Conservation (phyloP, 2,888 invertebrate species). For the Polymixis flavicincta region DNA sequence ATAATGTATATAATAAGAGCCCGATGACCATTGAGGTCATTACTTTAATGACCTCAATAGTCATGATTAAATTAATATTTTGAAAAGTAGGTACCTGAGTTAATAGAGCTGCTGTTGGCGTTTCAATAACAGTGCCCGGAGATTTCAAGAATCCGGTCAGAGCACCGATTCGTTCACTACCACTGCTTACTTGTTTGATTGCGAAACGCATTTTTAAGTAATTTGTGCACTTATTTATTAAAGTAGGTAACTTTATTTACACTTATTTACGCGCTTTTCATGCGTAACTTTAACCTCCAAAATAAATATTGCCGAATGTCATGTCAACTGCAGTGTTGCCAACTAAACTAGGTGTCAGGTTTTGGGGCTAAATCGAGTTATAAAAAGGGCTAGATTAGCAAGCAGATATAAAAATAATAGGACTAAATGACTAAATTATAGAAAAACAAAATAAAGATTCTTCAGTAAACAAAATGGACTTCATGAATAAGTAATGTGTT, state of each 20-base stretch:
- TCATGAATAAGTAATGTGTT: no score
- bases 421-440: no score
- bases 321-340: constrained; percentile 20
- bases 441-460: no score
- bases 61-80: constrained; percentile 23
- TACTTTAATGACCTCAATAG: neutral
- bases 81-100: constrained; percentile 91
- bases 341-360: no score
- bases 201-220: constrained; percentile 92
- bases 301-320: constrained; percentile 30
- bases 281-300: constrained; percentile 49
- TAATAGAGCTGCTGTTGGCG: constrained; percentile 94
- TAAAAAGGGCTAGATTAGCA: no score
- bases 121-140: constrained; percentile 91
- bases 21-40: no score
- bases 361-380: no score
- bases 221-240: constrained; percentile 3
- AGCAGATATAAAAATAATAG: no score
- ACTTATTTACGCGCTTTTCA: constrained; percentile 41
- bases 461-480: no score
- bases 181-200: constrained; percentile 90
- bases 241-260: constrained; percentile 33
- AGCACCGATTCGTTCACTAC: constrained; percentile 92
- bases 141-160: constrained; percentile 91
- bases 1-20: neutral